A percentile compares a stretch with the other conserved stretches of the same genome.
phyloP scores from a whole-genome alignment of 1,140 invertebrate genomes.

The Batillaria attramentaria region DNA sequence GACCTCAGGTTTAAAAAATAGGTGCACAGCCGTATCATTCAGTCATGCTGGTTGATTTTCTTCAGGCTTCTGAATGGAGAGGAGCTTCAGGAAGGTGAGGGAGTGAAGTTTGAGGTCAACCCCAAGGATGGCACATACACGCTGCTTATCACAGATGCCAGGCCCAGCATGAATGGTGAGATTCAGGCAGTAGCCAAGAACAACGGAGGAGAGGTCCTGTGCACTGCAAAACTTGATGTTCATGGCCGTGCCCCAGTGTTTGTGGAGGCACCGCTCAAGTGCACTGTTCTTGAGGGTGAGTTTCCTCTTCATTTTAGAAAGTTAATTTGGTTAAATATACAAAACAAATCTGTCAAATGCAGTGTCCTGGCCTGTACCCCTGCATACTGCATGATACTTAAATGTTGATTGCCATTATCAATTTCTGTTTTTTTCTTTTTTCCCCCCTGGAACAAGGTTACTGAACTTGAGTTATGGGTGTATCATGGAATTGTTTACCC shows the following conservation, averaged over 20 bases:
- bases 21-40: not conserved
- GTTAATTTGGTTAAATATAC: too few species aligned
- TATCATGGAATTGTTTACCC: too few species aligned
- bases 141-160: constrained; percentile 60
- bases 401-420: too few species aligned
- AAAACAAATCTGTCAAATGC: too few species aligned
- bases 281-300: constrained; percentile 70
- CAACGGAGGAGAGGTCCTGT: constrained; percentile 64
- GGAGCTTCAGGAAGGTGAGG: constrained; percentile 62
- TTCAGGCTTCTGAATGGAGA: constrained; percentile 67
- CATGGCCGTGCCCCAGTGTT: constrained; percentile 67
- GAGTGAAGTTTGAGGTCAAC: constrained; percentile 59
- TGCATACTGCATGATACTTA: too few species aligned
- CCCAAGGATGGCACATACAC: constrained; percentile 58
- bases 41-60: not conserved
- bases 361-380: too few species aligned
- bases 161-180: constrained; percentile 59
- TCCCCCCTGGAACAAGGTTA: too few species aligned
- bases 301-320: too few species aligned
- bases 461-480: too few species aligned
- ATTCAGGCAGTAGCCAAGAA: constrained; percentile 67
- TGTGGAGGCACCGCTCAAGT: constrained; percentile 67
- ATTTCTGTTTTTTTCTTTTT: too few species aligned
- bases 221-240: constrained; percentile 62
- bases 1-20: too few species aligned